Percentiles rank a stretch among this genome's conserved stretches.
phyloP scores from a whole-genome alignment of 2,113 vertebrate species.

The Ancistrus triradiatus region DNA sequence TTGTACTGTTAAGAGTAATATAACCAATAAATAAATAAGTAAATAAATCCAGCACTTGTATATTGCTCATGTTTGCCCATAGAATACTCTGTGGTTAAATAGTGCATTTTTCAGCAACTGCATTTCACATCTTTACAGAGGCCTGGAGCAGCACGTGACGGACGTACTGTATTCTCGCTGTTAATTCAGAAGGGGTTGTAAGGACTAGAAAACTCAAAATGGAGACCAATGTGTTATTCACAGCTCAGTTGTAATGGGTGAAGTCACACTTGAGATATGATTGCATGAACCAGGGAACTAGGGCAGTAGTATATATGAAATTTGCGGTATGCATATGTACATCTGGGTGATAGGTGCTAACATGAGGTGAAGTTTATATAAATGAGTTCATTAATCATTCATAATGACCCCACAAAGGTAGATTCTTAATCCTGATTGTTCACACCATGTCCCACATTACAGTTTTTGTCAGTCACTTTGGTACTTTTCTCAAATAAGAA shows the following conservation, averaged over 20 bases:
- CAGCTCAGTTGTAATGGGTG: slow-evolving; percentile 27
- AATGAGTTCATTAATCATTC: slow-evolving; percentile 41
- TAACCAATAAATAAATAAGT: too few species aligned
- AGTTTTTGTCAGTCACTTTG: too few species aligned
- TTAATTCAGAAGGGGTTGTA: slow-evolving; percentile 21
- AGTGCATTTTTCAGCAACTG: neutral
- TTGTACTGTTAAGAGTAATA: too few species aligned
- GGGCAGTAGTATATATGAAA: slow-evolving; percentile 17
- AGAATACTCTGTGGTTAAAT: neutral
- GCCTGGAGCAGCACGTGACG: neutral
- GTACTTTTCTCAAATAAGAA: too few species aligned
- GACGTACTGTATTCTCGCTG: neutral
- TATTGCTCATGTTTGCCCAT: neutral
- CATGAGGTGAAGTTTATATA: slow-evolving; percentile 33
- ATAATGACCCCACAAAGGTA: slow-evolving; percentile 8
- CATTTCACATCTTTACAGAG: neutral
- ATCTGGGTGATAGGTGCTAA: slow-evolving; percentile 19
- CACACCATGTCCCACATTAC: too few species aligned
- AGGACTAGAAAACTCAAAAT: slow-evolving; percentile 15
- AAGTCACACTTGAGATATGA: slow-evolving; percentile 27
- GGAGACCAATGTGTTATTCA: slow-evolving; percentile 28
- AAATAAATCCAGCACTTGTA: too few species aligned
- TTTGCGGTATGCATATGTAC: slow-evolving; percentile 30
- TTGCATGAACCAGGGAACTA: slow-evolving; percentile 15
- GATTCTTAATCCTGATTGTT: too few species aligned